These are phyloP conservation scores for Sciurus niger DNA, from an alignment of 2,113 vertebrate genomes.

Conservation along the genomic window DNA sequence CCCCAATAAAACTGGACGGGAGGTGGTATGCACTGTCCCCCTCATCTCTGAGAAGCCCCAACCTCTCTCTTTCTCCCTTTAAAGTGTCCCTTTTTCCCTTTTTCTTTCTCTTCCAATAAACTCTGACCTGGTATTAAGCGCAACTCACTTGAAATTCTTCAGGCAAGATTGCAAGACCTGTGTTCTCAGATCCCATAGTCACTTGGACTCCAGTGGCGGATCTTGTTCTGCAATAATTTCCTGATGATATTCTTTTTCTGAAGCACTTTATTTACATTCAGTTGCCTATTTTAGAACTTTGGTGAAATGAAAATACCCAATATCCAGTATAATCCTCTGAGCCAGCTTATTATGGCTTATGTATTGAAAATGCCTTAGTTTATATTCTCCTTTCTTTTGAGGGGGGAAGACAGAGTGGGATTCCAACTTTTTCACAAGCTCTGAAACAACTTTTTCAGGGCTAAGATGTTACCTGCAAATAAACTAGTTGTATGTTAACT, in stretches of 20 bases:
- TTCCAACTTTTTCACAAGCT: neutral
- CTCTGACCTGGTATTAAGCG: too few species aligned
- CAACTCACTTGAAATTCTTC: too few species aligned
- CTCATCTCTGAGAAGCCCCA: too few species aligned
- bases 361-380: neutral
- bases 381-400: neutral
- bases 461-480: neutral
- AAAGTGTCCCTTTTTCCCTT: too few species aligned
- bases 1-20: too few species aligned
- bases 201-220: too few species aligned
- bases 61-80: too few species aligned
- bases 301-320: neutral
- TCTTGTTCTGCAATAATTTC: neutral
- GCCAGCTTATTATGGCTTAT: neutral
- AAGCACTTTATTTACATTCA: neutral
- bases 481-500: neutral
- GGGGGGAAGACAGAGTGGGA: too few species aligned
- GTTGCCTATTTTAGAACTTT: neutral
- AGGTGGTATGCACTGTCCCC: too few species aligned
- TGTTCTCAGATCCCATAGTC: too few species aligned
- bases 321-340: neutral
- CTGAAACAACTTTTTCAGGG: neutral
- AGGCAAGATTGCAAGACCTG: too few species aligned
- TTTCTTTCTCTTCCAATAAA: too few species aligned
- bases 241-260: neutral